Percentiles rank a stretch among this genome's conserved stretches.
These are phyloP conservation scores for Oxycera nigricornis DNA, from an alignment of 2,888 invertebrate species.

Conservation along the genomic window DNA sequence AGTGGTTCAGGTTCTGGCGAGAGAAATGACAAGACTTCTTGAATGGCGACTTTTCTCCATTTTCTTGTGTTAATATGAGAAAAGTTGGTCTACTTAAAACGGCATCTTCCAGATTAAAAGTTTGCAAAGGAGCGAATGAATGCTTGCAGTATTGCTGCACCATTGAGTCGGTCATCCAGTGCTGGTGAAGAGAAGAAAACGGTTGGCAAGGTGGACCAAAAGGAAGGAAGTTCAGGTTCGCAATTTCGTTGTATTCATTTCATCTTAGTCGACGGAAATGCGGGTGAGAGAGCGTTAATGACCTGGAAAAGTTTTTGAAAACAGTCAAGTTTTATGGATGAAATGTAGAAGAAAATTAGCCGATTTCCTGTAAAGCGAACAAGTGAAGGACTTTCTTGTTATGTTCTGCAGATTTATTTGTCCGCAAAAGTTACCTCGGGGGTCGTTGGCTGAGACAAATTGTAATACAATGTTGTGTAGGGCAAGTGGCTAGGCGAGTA, in stretches of 20 bases:
- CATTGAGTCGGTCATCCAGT: not conserved
- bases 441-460: not conserved
- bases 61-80: slow-evolving; percentile 18
- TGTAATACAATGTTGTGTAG: not conserved
- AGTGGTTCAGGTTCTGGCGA: not conserved
- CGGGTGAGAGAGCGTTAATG: slow-evolving; percentile 8
- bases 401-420: not conserved
- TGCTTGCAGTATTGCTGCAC: not conserved
- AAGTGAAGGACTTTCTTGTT: not conserved
- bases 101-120: slow-evolving; percentile 29
- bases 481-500: not conserved
- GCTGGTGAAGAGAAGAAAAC: not conserved
- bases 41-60: slow-evolving; percentile 19
- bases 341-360: not conserved
- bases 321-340: slow-evolving; percentile 6
- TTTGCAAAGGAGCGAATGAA: slow-evolving; percentile 12
- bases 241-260: not conserved
- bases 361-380: not conserved
- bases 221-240: not conserved
- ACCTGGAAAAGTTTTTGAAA: slow-evolving; percentile 27
- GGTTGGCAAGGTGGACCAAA: not conserved
- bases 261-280: not conserved
- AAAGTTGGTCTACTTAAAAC: slow-evolving; percentile 22
- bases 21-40: not conserved
- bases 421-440: not conserved